Conservation (phyloP, 1,140 invertebrate genomes). For the Mesaphorura yosii region DNA sequence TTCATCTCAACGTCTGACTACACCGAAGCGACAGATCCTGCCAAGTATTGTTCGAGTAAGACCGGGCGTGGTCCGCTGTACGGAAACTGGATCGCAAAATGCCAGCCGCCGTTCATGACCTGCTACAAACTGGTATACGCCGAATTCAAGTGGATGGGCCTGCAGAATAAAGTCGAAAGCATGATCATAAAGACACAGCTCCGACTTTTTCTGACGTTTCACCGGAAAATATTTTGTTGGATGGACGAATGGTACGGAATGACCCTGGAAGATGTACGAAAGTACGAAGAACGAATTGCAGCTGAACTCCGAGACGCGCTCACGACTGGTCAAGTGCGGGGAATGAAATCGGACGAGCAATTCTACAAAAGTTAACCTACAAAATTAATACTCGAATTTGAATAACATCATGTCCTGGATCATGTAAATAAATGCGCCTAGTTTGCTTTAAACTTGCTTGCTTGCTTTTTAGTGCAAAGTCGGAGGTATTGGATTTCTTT, state of each 20-base stretch:
- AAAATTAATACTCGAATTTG: too few species aligned
- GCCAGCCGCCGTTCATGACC: conserved; percentile 64
- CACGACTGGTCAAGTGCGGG: not conserved
- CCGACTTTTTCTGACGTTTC: conserved; percentile 91
- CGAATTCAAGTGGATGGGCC: conserved; percentile 98
- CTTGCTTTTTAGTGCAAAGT: too few species aligned
- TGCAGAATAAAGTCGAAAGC: conserved; percentile 85
- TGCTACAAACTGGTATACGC: conserved; percentile 92
- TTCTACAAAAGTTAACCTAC: too few species aligned
- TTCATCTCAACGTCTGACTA: conserved; percentile 64
- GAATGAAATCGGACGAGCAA: too few species aligned
- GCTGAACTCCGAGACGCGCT: conserved; percentile 65
- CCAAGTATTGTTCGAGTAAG: conserved; percentile 81
- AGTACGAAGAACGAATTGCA: conserved; percentile 81
- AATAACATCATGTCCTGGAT: too few species aligned
- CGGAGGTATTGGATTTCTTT: too few species aligned
- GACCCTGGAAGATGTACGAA: conserved; percentile 87
- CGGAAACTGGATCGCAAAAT: conserved; percentile 52
- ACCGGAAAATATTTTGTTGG: conserved; percentile 95
- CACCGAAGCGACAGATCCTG: conserved; percentile 76
- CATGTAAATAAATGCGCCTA: too few species aligned
- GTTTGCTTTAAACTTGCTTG: too few species aligned
- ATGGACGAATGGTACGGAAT: conserved; percentile 88
- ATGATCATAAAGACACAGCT: conserved; percentile 90
- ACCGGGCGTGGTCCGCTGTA: conserved; percentile 83